phyloP scores from a whole-genome alignment of 2,797 vertebrate genomes.

The Sebastes cheni region DNA sequence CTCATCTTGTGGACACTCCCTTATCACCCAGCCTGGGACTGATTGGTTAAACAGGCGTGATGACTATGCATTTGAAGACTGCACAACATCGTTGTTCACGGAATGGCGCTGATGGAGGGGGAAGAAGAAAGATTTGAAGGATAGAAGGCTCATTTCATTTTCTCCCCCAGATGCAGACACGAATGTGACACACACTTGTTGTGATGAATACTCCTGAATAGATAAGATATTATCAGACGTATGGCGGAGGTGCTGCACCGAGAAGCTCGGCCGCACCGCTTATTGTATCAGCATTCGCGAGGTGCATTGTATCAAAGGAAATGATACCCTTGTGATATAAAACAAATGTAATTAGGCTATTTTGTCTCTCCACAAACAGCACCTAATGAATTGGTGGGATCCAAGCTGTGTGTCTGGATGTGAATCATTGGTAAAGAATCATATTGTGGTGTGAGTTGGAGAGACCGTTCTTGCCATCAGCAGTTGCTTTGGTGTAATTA shows the following conservation, averaged over 20 bases:
- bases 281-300: constrained; percentile 16
- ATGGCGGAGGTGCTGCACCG: neutral
- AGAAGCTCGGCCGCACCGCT: neutral
- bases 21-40: constrained; percentile 56
- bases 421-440: neutral
- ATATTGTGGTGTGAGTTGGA: neutral
- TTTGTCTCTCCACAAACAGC: neutral
- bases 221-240: constrained; percentile 32
- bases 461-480: neutral
- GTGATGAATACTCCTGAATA: constrained; percentile 37
- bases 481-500: neutral
- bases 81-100: constrained; percentile 28
- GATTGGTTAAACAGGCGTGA: constrained; percentile 68
- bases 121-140: neutral
- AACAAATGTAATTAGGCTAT: neutral
- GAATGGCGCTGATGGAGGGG: constrained; percentile 4
- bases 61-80: constrained; percentile 60
- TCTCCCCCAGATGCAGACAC: constrained; percentile 44
- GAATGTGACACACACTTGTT: constrained; percentile 42
- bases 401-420: neutral
- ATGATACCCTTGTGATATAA: neutral
- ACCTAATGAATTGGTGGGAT: neutral
- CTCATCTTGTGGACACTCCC: constrained; percentile 53
- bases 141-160: constrained; percentile 48
- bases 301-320: constrained; percentile 8